Base-by-base conservation (phyloP, 53 echinoderm and acorn worm genomes). In the Pentamera pediparva region DNA sequence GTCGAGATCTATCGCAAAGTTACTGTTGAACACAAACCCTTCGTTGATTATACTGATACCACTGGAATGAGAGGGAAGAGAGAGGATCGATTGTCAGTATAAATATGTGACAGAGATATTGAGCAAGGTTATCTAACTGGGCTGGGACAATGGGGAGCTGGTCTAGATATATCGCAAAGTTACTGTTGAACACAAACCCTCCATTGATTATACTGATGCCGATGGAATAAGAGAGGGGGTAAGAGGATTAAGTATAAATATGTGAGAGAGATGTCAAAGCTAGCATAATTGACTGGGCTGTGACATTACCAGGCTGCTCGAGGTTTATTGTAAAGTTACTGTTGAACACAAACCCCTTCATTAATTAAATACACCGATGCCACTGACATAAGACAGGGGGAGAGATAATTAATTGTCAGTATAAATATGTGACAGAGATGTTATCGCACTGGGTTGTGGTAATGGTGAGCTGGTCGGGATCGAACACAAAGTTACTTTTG, bases 41-140 rank as follows among this genome's bases (percentile, higher is more conserved):
- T 96, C 91, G 33, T 85, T 83, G 76, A 96, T 87, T 2, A 96
- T 74, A 70, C 88, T 81, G 3, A 91, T 87, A 32, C 96, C 96
- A 78, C 96, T 95, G 77, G 37, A 50, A 64, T 49, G 70, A 45
- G 53, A 43, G 39, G 55, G 64, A 18, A 8, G 32, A 2, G 4
- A 24, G 58, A 57, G 36, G 32, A 36, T n/a, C 0, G 21, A 29
- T 53, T 51, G 5, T 13, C 45, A 43, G 45, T n/a, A n/a, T n/a
- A n/a, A n/a, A n/a, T n/a, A n/a, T n/a, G n/a, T n/a, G n/a, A n/a
- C n/a, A n/a, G n/a, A n/a, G n/a, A n/a, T n/a, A n/a, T n/a, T n/a
- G n/a, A n/a, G n/a, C n/a, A n/a, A n/a, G n/a, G n/a, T n/a, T n/a
- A n/a, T n/a, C n/a, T n/a, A n/a, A n/a, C n/a, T n/a, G n/a, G n/a